These are phyloP conservation scores for Phrynosoma platyrhinos DNA, from an alignment of 2,113 vertebrate genomes.

Conservation along the genomic window DNA sequence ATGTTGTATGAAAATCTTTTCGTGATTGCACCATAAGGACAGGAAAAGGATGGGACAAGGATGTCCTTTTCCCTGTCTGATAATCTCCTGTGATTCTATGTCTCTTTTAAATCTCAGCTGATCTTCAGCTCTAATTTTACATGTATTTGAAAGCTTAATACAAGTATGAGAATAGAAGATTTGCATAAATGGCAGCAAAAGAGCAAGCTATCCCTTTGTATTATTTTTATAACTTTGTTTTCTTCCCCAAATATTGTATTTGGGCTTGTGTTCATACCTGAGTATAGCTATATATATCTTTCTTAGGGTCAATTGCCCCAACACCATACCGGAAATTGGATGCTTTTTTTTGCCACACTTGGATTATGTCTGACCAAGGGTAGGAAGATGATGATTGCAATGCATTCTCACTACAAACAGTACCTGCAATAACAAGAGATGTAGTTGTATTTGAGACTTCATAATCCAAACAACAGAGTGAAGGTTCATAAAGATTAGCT, in stretches of 20 bases:
- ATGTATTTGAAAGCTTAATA: no score
- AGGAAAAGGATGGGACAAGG: no score
- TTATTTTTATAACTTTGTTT: not conserved
- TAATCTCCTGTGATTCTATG: no score
- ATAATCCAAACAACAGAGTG: not conserved
- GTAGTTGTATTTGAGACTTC: not conserved
- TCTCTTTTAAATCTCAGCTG: no score
- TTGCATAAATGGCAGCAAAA: no score
- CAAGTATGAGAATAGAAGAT: no score
- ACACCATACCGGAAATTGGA: constrained; percentile 25
- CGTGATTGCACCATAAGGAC: no score
- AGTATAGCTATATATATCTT: constrained; percentile 6
- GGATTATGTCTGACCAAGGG: constrained; percentile 8
- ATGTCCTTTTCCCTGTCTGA: no score
- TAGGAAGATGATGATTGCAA: not conserved
- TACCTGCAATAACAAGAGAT: constrained; percentile 26
- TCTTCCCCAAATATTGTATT: not conserved
- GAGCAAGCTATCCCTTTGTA: not conserved
- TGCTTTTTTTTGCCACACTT: not conserved
- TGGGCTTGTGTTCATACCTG: constrained; percentile 27
- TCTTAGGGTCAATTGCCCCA: not conserved
- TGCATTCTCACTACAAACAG: constrained; percentile 27
- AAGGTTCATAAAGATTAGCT: not conserved
- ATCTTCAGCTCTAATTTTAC: no score
- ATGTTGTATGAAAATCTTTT: no score